Evolutionary conservation across 2,888 invertebrate genomes (phyloP), one percentile per base, ranked within the genome.

Genomic region (Ametastegia equiseti): DNA sequence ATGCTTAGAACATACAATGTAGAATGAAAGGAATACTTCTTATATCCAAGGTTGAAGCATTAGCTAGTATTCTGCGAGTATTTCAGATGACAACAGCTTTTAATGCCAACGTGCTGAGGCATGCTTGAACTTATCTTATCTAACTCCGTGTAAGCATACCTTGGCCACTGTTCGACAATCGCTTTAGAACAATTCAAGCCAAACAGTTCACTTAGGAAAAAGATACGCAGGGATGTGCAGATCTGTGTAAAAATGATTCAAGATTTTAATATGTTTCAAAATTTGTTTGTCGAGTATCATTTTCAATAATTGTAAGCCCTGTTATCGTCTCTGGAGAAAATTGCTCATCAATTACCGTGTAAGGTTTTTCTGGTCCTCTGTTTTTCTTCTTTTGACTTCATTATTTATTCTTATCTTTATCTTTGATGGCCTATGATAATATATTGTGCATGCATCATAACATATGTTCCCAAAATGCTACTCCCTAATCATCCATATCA

Each of bases 111-210:
- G 6, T 54, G 54, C 19, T 45, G 15, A 47, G 45, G 15, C 65
- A 67, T 63, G 42, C 60, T 54, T 5, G 13, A 54, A 63, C 60
- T 60, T 78, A 78, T 78, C 60, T 42, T 42, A 63, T 78, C 78
- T 75, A 27, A 33, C 54, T 19, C 30, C 30, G 15, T 75, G 19
- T 63, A 42, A 60, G 42, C 60, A 39, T 30, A 60, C 57, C 60
- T 39, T 63, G 63, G 23, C 23, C 63, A 23, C 60, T 60, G 4
- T 63, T 23, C 27, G 30, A 23, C 19, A 7, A 27, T 19, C 30
- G 13, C 39, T 27, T 27, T 42, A 42, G 11, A 42, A 60, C 42
- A 11, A 30, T 75, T 57, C 33, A 30, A 78, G 60, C n/a, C n/a
- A n/a, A 42, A 63, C 1, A 45, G 60, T 54, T 36, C n/a, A 78